Evolutionary conservation across 2,797 vertebrate genomes (phyloP).

Genomic region (Anguilla megastoma): DNA sequence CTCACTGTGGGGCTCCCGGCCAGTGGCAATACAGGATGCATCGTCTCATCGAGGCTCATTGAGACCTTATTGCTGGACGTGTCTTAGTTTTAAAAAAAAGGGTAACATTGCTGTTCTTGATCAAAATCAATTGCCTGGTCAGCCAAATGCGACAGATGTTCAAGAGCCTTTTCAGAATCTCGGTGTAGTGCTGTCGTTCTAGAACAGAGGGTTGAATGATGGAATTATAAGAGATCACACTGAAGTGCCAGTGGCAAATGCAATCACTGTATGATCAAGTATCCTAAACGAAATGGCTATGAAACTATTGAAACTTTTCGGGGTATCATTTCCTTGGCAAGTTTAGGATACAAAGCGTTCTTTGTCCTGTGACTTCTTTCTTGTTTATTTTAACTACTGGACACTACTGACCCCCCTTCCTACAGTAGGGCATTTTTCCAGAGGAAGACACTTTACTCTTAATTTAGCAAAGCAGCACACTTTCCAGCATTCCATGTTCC

Average conservation of each 20-base stretch:
- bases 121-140: background rate
- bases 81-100: too few species aligned
- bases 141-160: background rate
- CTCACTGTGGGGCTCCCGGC: background rate
- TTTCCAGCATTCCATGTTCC: slow-evolving; percentile 22
- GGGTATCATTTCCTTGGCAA: background rate
- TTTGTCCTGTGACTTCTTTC: background rate
- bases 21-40: too few species aligned
- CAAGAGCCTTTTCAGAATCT: background rate
- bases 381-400: background rate
- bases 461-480: slow-evolving; percentile 8
- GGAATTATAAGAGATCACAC: background rate
- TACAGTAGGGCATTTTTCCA: background rate
- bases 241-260: background rate
- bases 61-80: too few species aligned
- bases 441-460: slow-evolving; percentile 5
- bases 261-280: background rate
- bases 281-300: background rate
- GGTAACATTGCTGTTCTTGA: background rate
- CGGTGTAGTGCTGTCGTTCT: background rate
- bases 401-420: background rate
- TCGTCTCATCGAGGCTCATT: too few species aligned
- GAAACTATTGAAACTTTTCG: background rate
- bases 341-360: background rate
- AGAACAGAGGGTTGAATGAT: background rate